These are phyloP conservation scores for Heliconius himera DNA, from an alignment of 1,140 invertebrate species.

Conservation along the genomic window DNA sequence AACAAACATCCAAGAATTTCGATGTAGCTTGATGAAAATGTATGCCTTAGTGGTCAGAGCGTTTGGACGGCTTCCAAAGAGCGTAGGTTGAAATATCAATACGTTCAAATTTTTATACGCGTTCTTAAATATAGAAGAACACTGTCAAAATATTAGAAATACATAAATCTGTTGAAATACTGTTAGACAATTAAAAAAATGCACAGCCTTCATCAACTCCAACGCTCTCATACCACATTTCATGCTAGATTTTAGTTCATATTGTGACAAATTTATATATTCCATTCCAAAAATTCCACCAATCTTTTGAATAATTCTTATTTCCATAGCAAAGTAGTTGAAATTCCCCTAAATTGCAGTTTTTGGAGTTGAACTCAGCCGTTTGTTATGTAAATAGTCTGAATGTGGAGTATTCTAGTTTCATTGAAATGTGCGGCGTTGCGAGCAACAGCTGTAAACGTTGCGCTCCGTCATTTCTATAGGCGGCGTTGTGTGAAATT, in stretches of 20 bases:
- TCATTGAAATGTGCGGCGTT: constrained; percentile 25
- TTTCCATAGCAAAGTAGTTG: not conserved
- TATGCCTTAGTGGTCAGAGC: no score
- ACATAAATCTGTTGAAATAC: no score
- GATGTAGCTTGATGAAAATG: no score
- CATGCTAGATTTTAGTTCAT: constrained; percentile 22
- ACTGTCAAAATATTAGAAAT: no score
- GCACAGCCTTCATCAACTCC: not conserved
- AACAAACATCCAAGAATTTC: no score
- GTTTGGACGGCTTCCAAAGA: no score
- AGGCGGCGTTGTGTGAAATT: constrained; percentile 7
- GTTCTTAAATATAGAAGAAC: no score
- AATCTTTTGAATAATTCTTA: not conserved
- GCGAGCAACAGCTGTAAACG: constrained; percentile 25
- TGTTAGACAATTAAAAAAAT: not conserved
- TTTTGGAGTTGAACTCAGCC: not conserved
- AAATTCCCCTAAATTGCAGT: not conserved
- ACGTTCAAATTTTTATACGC: no score
- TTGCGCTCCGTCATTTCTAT: constrained; percentile 8
- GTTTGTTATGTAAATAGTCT: constrained; percentile 25
- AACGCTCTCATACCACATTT: constrained; percentile 20
- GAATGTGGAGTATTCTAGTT: constrained; percentile 22
- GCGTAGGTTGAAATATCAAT: no score
- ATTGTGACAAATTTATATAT: constrained; percentile 5
- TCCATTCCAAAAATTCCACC: not conserved